A percentile compares a stretch with the other conserved stretches of the same genome.
phyloP scores from a whole-genome alignment of 2,113 vertebrate species.

The Campylomormyrus numenius region DNA sequence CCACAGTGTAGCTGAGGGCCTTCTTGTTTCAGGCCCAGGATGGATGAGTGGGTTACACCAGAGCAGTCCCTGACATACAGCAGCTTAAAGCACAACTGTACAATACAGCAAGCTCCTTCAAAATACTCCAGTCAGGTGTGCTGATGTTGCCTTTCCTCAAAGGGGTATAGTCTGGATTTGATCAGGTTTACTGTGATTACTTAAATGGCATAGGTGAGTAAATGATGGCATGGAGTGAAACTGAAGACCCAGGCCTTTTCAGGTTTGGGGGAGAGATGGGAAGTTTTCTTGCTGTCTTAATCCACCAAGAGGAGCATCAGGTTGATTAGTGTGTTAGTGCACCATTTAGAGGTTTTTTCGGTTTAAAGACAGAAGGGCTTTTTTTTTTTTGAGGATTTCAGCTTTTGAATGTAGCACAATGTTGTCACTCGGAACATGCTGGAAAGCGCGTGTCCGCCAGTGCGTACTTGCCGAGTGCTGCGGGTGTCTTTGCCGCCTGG shows the following conservation, averaged over 20 bases:
- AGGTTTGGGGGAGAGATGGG: background rate
- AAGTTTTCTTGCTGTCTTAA: background rate
- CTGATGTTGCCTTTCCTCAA: background rate
- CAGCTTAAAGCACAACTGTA: background rate
- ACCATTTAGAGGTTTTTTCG: background rate
- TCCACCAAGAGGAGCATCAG: background rate
- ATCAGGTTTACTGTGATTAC: background rate
- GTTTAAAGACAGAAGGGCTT: background rate
- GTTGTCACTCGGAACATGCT: background rate
- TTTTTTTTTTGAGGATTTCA: background rate
- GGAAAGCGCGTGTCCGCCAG: background rate
- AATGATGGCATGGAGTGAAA: background rate
- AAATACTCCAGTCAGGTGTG: background rate
- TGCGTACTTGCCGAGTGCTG: background rate
- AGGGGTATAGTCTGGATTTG: background rate
- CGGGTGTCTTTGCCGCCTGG: conserved; percentile 60
- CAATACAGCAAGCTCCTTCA: background rate
- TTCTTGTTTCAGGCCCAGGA: background rate
- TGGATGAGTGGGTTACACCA: background rate
- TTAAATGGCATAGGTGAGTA: background rate
- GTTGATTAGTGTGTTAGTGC: background rate
- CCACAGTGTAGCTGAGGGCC: background rate
- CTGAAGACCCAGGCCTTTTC: background rate
- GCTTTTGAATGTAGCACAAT: background rate
- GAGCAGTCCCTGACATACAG: background rate